Evolutionary conservation across 2,113 vertebrate species (phyloP), one percentile per base, ranked within the genome.

Genomic region (Vulpes vulpes): DNA sequence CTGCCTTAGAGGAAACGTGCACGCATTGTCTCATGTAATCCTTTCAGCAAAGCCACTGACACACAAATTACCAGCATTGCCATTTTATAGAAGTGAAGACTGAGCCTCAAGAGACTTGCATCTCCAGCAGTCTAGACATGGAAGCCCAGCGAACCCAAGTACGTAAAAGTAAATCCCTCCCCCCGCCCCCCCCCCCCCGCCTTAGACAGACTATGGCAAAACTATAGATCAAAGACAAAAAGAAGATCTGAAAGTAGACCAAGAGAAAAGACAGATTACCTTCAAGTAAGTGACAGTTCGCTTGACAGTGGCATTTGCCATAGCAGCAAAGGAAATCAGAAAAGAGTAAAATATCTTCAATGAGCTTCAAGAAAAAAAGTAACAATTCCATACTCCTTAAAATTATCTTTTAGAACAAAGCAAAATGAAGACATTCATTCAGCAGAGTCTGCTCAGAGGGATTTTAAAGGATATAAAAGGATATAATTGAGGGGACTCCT

Each of bases 31-130:
- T 62, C 62, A 55, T 25, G 20, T 49, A 53, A 73, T 51, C 17
- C 78, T 88, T 93, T 83, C 32, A n/a, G 12, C 16, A 79, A 73
- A 57, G 90, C 22, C 49, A 25, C 1, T n/a, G 27, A 89, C 62
- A 76, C 15, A 71, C 27, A 85, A 78, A 71, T 35, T 59, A 49
- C 62, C 64, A 88, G 38, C 69, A 57, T 78, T 86, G 71, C 22
- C 49, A 78, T 51, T 96, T 95, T 62, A 88, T 25, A 84, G 55
- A 95, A 86, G n/a, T 92, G 30, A 92, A 94, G 95, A 74, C 32
- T 43, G 51, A 94, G 3, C 23, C 55, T 84, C 49, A 49, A 22
- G 19, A 85, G 60, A 38, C 23, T 62, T 86, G 10, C 10, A 51
- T 51, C 49, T 62, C 35, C 11, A 92, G 15, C 20, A 51, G 3